Base-by-base conservation (phyloP, 2,888 invertebrate genomes). In the Neuroscelio doddi region DNA sequence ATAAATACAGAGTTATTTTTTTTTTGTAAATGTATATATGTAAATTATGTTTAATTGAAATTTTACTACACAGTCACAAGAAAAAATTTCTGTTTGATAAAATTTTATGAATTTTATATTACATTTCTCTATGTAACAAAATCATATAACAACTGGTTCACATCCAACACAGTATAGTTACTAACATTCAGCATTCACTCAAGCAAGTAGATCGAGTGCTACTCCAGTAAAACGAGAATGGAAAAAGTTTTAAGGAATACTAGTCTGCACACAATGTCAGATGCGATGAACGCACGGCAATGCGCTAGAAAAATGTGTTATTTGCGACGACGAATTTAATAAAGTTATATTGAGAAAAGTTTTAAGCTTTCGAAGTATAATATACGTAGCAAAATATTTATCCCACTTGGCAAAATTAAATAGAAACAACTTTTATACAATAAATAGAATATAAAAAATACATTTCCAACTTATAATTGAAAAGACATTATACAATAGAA, bases 161-260 rank as follows among this genome's bases (percentile, higher is more conserved):
- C 7, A 17, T 15, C 38, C 3, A 36, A 14, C 36, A 14, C 36
- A 15, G 14, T 14, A 7, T 14, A 12, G 36, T 24, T 29, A 8
- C 45, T 29, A 45, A 45, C 16, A 29, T 29, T 17, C 27, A 5
- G 45, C 8, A 29, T 27, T 14, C 29, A 16, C 12, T 42, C 24
- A 24, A 26, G 26, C 30, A 42, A 42, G 21, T 42, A 26, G 42
- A 42, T 42, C 14, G 45, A 44, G 26, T 29, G 45, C 5, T 24
- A 29, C 45, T 45, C 29, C 14, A 10, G 29, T 1, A 21, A 27
- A 46, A 21, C 12, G 46, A 17, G 29, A 46, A 46, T 46, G 30
- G 46, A 46, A 32, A 46, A 46, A 46, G 32, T 46, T 46, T 46
- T 46, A 17, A 46, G 32, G 29, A 46, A 46, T 32, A 46, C 32